phyloP scores from a whole-genome alignment of 2,888 invertebrate genomes.

The Pachymerium ferrugineum region DNA sequence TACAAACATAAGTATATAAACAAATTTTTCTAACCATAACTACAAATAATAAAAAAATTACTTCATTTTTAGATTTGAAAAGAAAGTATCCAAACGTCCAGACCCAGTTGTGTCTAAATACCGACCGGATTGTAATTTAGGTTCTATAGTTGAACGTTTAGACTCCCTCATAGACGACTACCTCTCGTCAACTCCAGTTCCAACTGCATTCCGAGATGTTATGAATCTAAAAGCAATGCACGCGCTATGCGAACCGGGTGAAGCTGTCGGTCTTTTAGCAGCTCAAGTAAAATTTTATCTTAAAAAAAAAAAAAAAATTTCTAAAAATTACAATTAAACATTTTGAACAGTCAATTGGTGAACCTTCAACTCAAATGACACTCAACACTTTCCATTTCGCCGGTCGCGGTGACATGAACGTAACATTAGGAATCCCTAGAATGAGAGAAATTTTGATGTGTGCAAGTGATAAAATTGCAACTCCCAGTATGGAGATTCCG shows the following conservation, averaged over 20 bases:
- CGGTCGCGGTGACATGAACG: conserved; percentile 99
- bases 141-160: conserved; percentile 76
- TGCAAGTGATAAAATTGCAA: conserved; percentile 86
- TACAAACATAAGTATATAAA: background rate
- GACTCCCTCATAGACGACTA: conserved; percentile 62
- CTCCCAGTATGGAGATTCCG: conserved; percentile 93
- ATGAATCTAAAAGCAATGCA: conserved; percentile 70
- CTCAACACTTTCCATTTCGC: conserved; percentile 99
- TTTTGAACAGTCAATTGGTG: conserved; percentile 72
- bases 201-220: conserved; percentile 57
- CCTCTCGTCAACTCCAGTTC: conserved; percentile 48
- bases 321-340: background rate
- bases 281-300: conserved; percentile 61
- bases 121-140: conserved; percentile 70
- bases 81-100: conserved; percentile 39
- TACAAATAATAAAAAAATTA: background rate
- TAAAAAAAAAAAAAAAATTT: background rate
- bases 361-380: conserved; percentile 99
- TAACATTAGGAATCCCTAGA: conserved; percentile 97
- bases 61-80: conserved; percentile 2
- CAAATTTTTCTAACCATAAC: background rate
- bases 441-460: conserved; percentile 93
- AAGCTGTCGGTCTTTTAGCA: conserved; percentile 91
- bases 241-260: conserved; percentile 80
- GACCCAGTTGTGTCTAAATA: conserved; percentile 67